Evolutionary conservation across 2,113 vertebrate genomes (phyloP), one percentile per base, ranked within the genome.

Genomic region (Gobio gobio): DNA sequence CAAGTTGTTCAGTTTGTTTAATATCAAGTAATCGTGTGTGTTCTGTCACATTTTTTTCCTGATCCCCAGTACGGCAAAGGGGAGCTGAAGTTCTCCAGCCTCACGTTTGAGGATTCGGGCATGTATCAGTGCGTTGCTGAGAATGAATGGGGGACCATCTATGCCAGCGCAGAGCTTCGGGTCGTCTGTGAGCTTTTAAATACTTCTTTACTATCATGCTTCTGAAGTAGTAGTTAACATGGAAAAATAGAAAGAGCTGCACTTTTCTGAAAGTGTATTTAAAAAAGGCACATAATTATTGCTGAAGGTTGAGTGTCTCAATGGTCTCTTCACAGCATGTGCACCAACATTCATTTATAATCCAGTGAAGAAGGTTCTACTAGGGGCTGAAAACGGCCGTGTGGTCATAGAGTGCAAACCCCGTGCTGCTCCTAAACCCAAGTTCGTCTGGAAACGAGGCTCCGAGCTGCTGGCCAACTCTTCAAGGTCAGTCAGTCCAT

Each of bases 81-180:
- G 2, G 97, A 99, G 88, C 86, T 99, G 86, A 95, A 96, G 90
- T 95, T 99, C 29, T 96, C 95, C 86, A 94, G 96, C 2, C 92
- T 99, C 87, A 97, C 94, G 0, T 96, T 98, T 75, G 96, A 96
- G 0, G 96, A 99, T 89, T 97, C 97, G 0, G 98, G 98, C 86
- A 99, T 99, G 97, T 99, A 99, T 90, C 98, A 99, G 80, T 99
- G 98, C 86, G 92, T 99, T 49, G 97, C 97, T n/a, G 97, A 99
- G 90, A 99, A 99, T 79, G 86, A 68, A 0, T 94, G 97, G 54
- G 98, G 98, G 85, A 95, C 94, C 86, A 98, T 99, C 90, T 99
- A 99, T 12, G 96, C 98, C 87, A 99, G 98, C 33, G 98, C 98
- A 0, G 98, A 99, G 89, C 91, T 99, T 86, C 97, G 97, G 87